Conservation (phyloP, 1,140 invertebrate species). For the Drepana arcuata region DNA sequence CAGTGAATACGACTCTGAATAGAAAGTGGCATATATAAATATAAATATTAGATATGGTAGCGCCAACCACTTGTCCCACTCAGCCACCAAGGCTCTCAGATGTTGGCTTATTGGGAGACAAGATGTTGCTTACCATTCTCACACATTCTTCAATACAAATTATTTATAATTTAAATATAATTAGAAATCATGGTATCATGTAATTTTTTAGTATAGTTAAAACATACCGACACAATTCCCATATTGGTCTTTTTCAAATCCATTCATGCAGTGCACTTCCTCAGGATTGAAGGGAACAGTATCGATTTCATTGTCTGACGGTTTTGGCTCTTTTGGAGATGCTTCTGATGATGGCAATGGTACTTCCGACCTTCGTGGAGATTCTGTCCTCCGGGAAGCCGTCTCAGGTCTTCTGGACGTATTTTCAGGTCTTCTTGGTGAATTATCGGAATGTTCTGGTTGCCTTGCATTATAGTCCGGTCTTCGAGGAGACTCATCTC, state of each 20-base stretch:
- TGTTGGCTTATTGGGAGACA: too few species aligned
- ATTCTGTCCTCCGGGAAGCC: conserved; percentile 2
- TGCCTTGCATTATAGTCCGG: background rate
- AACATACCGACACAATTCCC: conserved; percentile 55
- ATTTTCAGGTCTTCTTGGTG: background rate
- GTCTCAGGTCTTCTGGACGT: conserved; percentile 5
- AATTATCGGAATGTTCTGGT: background rate
- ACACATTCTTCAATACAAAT: too few species aligned
- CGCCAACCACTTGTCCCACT: too few species aligned
- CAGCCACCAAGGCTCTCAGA: too few species aligned
- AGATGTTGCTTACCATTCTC: too few species aligned
- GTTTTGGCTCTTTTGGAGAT: conserved; percentile 22
- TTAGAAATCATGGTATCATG: background rate
- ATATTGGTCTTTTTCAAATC: conserved; percentile 41
- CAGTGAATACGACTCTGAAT: too few species aligned
- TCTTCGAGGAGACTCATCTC: background rate
- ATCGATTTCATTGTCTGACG: too few species aligned
- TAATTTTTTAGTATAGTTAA: background rate
- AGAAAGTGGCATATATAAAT: too few species aligned
- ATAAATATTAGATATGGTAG: too few species aligned
- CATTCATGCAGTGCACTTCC: conserved; percentile 42
- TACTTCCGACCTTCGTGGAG: too few species aligned
- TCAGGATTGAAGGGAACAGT: conserved; percentile 37
- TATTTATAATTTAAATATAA: too few species aligned
- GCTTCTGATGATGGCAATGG: conserved; percentile 8